phyloP scores from a whole-genome alignment of 2,888 invertebrate species.

The Cryptops parisi region DNA sequence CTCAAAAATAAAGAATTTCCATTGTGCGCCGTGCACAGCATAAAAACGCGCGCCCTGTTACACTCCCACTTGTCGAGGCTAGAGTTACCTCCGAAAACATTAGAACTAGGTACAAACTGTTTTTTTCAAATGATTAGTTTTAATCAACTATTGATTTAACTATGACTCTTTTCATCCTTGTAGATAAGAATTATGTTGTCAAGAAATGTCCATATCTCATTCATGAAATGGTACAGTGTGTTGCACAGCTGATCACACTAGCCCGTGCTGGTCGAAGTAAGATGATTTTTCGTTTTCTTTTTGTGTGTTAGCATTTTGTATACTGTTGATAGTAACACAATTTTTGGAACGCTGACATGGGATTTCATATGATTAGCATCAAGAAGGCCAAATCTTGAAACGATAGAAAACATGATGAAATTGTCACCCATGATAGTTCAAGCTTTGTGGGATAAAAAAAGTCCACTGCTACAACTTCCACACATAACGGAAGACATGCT shows the following conservation, averaged over 20 bases:
- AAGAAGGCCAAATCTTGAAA: constrained; percentile 72
- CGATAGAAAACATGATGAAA: constrained; percentile 96
- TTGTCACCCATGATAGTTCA: constrained; percentile 94
- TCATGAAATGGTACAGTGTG: constrained; percentile 93
- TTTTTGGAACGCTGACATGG: constrained; percentile 2
- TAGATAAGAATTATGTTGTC: constrained; percentile 31
- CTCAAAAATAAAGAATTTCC: constrained; percentile 96
- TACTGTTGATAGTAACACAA: too few species aligned
- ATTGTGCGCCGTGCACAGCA: constrained; percentile 76
- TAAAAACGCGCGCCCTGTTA: constrained; percentile 73
- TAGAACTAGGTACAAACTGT: constrained; percentile 77
- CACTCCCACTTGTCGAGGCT: constrained; percentile 90
- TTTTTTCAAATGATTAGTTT: too few species aligned
- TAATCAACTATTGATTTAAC: too few species aligned
- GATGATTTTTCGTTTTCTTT: constrained; percentile 28
- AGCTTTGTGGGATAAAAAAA: constrained; percentile 89
- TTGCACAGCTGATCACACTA: constrained; percentile 80
- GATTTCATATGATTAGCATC: constrained; percentile 48
- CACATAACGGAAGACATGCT: constrained; percentile 83
- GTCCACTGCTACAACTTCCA: constrained; percentile 83
- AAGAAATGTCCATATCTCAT: constrained; percentile 88
- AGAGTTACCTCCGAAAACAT: constrained; percentile 53
- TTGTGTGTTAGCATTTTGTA: too few species aligned
- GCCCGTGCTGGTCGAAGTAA: constrained; percentile 78
- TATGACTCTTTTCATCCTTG: constrained; percentile 11